Evolutionary conservation across 2,888 invertebrate species (phyloP).

Genomic region (Nasonia oneida): DNA sequence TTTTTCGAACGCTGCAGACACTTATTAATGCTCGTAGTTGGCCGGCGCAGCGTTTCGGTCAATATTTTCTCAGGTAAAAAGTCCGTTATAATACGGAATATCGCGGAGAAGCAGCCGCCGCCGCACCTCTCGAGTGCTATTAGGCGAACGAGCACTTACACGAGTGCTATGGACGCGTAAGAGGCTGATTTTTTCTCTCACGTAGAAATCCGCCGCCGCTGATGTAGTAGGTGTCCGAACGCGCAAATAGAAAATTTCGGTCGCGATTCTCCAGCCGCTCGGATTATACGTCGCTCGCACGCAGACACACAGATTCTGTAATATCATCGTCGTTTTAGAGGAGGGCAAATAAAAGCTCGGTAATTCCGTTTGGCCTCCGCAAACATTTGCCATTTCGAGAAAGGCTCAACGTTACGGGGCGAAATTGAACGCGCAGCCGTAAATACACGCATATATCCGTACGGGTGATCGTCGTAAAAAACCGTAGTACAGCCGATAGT

Average conservation of each 20-base stretch:
- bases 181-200: neutral
- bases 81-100: neutral
- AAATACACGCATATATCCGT: neutral
- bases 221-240: neutral
- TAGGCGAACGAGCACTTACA: neutral
- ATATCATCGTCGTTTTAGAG: slow-evolving; percentile 1
- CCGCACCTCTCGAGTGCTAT: slow-evolving; percentile 13
- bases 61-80: slow-evolving; percentile 49
- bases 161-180: neutral
- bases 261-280: neutral
- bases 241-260: slow-evolving; percentile 35
- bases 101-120: neutral
- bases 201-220: too few species aligned
- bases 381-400: slow-evolving; percentile 30
- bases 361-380: slow-evolving; percentile 17
- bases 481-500: slow-evolving; percentile 20
- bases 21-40: neutral
- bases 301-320: neutral
- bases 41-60: neutral
- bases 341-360: neutral
- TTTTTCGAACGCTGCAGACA: neutral
- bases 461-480: slow-evolving; percentile 32
- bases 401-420: neutral
- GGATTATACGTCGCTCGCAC: neutral
- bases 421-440: slow-evolving; percentile 27